phyloP scores from a whole-genome alignment of 2,113 vertebrate genomes.

The Monarcha castaneiventris region DNA sequence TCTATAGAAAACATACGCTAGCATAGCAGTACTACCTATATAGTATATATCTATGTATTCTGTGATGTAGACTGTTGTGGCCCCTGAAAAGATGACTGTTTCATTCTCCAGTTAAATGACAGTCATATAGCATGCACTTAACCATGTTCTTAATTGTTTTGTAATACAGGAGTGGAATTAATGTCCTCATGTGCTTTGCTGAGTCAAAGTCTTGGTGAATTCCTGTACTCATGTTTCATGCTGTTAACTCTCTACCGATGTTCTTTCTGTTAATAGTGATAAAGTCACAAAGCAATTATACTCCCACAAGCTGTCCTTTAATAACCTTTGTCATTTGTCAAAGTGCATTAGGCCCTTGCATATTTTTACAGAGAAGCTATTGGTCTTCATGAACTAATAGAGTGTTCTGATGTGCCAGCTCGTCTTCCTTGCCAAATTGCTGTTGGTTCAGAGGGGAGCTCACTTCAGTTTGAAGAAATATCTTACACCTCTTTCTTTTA shows the following conservation, averaged over 20 bases:
- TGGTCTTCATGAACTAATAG: conserved; percentile 35
- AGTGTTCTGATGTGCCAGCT: conserved; percentile 21
- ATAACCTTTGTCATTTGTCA: conserved; percentile 49
- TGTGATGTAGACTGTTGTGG: not conserved
- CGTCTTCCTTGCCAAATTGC: conserved; percentile 21
- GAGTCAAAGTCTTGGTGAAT: conserved; percentile 28
- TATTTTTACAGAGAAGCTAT: conserved; percentile 32
- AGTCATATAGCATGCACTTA: not conserved
- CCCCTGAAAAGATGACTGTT: not conserved
- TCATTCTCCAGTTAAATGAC: not conserved
- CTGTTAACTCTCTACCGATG: not conserved
- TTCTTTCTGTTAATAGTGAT: conserved; percentile 30
- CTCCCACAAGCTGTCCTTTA: conserved; percentile 40
- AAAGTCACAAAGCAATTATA: conserved; percentile 52
- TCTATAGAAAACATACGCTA: not conserved
- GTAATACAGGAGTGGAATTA: not conserved
- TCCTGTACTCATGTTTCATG: not conserved
- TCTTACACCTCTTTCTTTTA: not conserved
- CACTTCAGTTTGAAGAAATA: not conserved
- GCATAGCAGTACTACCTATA: not conserved
- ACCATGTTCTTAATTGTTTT: not conserved
- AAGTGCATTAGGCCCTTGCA: conserved; percentile 25
- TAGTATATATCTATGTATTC: not conserved
- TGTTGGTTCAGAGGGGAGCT: not conserved
- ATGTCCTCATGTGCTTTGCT: not conserved